Evolutionary conservation across 2,797 vertebrate species (phyloP), one percentile per base, ranked within the genome.

Genomic region (Macroramphosus scolopax): DNA sequence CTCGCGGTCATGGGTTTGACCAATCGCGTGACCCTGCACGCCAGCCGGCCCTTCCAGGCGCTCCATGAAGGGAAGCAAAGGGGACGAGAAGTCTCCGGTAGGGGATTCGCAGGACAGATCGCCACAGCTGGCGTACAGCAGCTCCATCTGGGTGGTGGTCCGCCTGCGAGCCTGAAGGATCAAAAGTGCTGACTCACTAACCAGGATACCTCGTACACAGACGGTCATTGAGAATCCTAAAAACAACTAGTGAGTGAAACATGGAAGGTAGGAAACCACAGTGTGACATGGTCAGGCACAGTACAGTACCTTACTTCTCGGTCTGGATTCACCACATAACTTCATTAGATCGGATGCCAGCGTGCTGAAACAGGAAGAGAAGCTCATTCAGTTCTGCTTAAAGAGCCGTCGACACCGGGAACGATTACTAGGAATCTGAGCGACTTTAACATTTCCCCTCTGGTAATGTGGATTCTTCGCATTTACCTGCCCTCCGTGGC

Each of bases 101-200:
- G 85, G 81, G 12, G 75, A 68, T 24, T 94, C 94, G 24, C 88
- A 81, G 37, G 78, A 82, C 43, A 77, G 82, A 58, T 96, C 94
- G 2, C 89, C 89, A 51, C 82, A 93, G 83, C 92, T 91, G 57
- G 95, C 95, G 17, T 98, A 98, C 9, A 98, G 91, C 72, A 97
- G 67, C 60, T 98, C 96, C 94, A 95, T 95, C 86, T 98, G 96
- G 3, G 96, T 98, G 53, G 96, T 92, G 64, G 96, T 98, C 63
- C 96, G 91, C 68, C 95, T 89, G 18, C 95, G 93, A 18, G 96
- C 95, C 96, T 98, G 80, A 14, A 17, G 50, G 44, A 49, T 2
- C 44, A 44, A 7, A 41, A 33, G 0, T 5, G 33, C 39, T 49
- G 15, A 20, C 35, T 32, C 18, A 40, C 9, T 25, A 39, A 38